These are phyloP conservation scores for Metallyticus violacea DNA, from an alignment of 2,888 invertebrate genomes.

Conservation along the genomic window DNA sequence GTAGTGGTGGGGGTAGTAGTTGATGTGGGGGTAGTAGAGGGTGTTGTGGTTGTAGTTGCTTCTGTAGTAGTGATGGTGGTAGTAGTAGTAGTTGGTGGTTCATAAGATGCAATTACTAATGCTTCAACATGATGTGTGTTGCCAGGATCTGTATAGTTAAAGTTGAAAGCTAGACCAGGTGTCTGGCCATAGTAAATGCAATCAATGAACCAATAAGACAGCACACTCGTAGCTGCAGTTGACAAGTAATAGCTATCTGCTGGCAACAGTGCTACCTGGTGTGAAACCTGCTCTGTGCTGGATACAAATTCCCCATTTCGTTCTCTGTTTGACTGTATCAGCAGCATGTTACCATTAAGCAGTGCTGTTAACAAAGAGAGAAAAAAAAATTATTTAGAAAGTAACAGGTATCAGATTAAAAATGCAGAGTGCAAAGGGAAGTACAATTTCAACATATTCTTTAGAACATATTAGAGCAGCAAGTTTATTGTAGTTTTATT, in stretches of 20 bases:
- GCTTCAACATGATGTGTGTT: slow-evolving; percentile 63
- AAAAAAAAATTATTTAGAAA: too few relatives aligned
- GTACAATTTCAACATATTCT: too few relatives aligned
- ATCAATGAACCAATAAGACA: slow-evolving; percentile 78
- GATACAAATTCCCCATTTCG: slow-evolving; percentile 61
- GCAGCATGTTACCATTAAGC: slow-evolving; percentile 63
- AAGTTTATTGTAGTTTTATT: too few relatives aligned
- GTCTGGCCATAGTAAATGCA: slow-evolving; percentile 67
- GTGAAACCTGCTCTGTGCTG: slow-evolving; percentile 56
- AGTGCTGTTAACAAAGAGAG: slow-evolving; percentile 51
- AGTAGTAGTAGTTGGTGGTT: slow-evolving; percentile 48
- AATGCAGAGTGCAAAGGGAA: too few relatives aligned
- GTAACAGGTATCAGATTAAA: too few relatives aligned
- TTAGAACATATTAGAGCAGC: too few relatives aligned
- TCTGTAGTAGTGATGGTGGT: slow-evolving; percentile 52
- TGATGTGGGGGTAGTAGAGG: slow-evolving; percentile 44
- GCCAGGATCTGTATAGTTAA: slow-evolving; percentile 62
- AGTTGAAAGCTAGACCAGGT: slow-evolving; percentile 57
- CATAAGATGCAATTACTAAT: slow-evolving; percentile 67
- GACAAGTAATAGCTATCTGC: slow-evolving; percentile 61
- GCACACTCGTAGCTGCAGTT: slow-evolving; percentile 53
- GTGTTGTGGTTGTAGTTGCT: slow-evolving; percentile 49
- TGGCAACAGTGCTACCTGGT: slow-evolving; percentile 56
- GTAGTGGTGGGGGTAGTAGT: slow-evolving; percentile 45
- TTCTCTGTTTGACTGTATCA: slow-evolving; percentile 62